Percentiles rank a stretch among this genome's conserved stretches.
Conservation (phyloP, 2,113 vertebrate species). For the Campylorhamphus procurvoides region DNA sequence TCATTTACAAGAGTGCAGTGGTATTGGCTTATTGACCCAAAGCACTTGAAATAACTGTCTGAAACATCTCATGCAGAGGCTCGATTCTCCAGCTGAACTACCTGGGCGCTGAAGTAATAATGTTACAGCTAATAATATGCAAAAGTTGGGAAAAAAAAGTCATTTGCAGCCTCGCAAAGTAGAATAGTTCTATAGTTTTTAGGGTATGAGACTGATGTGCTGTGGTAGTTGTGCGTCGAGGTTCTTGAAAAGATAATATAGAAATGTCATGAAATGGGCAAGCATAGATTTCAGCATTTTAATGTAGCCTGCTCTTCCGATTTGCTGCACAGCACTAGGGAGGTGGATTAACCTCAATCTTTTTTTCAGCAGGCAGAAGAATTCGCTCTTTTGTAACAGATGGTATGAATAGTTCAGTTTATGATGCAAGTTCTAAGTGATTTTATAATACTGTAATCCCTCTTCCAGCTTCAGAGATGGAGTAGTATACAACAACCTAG, state of each 20-base stretch:
- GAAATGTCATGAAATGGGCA: not conserved
- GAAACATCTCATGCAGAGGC: not conserved
- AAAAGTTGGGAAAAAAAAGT: not conserved
- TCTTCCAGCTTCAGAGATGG: not conserved
- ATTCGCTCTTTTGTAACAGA: not conserved
- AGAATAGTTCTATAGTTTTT: not conserved
- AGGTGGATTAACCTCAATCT: not conserved
- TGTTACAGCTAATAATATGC: not conserved
- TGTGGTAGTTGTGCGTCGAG: not conserved
- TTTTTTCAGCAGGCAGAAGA: not conserved
- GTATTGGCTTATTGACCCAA: conserved; percentile 44
- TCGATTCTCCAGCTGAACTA: not conserved
- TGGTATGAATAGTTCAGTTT: conserved; percentile 3
- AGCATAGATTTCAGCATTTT: not conserved
- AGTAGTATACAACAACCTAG: not conserved
- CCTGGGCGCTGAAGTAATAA: not conserved
- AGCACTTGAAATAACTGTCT: conserved; percentile 24
- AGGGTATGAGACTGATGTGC: not conserved
- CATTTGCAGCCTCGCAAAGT: not conserved
- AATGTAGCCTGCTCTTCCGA: fast-evolving
- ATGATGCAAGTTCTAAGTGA: not conserved
- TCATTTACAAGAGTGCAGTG: conserved; percentile 3
- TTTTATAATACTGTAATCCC: conserved; percentile 14
- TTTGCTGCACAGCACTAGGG: not conserved
- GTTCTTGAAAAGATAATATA: not conserved